phyloP scores from a whole-genome alignment of 2,797 vertebrate genomes.

The Poeciliopsis presidionis region DNA sequence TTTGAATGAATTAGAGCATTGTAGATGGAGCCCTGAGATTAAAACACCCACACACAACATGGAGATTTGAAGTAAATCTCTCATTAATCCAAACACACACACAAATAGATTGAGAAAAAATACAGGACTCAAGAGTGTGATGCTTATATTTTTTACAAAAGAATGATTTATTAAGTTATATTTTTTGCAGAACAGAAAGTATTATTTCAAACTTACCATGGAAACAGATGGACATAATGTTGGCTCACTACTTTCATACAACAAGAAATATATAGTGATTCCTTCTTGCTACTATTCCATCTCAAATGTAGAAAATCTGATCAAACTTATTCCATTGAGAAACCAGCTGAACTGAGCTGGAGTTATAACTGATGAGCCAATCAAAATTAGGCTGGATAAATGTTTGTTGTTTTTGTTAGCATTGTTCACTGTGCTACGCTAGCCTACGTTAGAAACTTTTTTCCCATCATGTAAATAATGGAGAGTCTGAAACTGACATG shows the following conservation, averaged over 20 bases:
- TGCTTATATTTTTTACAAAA: slow-evolving; percentile 8
- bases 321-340: background rate
- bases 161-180: background rate
- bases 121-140: background rate
- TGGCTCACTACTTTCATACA: background rate
- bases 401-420: background rate
- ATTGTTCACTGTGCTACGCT: background rate
- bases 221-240: slow-evolving; percentile 35
- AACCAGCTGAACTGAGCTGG: background rate
- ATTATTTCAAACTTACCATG: slow-evolving; percentile 45
- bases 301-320: background rate
- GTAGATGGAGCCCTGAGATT: slow-evolving; percentile 41
- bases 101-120: background rate
- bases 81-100: slow-evolving; percentile 20
- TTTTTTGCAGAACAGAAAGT: slow-evolving; percentile 26
- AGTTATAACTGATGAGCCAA: background rate
- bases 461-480: background rate
- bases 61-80: slow-evolving; percentile 33
- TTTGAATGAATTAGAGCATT: slow-evolving; percentile 40
- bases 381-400: background rate
- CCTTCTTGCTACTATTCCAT: background rate
- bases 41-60: slow-evolving; percentile 44
- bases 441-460: background rate
- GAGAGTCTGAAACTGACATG: background rate
- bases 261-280: background rate